Conservation (phyloP, 2,113 vertebrate species). For the Lynx canadensis region DNA sequence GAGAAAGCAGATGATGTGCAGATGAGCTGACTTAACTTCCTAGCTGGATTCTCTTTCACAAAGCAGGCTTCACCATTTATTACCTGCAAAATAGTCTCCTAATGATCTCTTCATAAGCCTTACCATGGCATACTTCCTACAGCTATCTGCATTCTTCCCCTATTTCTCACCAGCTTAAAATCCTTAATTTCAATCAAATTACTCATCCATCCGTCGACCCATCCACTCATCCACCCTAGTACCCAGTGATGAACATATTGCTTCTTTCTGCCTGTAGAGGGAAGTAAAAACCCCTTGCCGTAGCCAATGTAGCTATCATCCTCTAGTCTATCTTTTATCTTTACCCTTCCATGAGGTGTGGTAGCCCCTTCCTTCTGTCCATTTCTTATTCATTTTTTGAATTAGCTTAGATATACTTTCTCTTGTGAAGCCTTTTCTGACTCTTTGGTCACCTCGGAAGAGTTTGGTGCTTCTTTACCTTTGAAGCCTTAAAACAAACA, state of each 20-base stretch:
- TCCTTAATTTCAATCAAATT: background rate
- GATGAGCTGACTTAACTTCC: background rate
- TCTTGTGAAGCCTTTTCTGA: background rate
- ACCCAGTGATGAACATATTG: background rate
- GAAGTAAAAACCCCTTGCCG: background rate
- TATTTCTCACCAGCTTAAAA: slow-evolving; percentile 14
- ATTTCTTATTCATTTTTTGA: background rate
- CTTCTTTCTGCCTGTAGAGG: background rate
- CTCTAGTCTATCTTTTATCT: background rate
- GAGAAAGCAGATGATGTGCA: background rate
- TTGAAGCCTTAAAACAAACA: background rate
- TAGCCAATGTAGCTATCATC: background rate
- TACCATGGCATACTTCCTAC: background rate
- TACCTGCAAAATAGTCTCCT: background rate
- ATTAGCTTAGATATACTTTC: background rate
- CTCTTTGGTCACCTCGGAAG: background rate
- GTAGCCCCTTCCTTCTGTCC: background rate
- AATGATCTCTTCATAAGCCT: background rate
- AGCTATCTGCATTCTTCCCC: background rate
- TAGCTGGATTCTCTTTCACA: background rate
- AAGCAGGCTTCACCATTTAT: background rate
- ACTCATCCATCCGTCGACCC: background rate
- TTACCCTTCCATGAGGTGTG: background rate
- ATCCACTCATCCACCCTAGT: background rate
- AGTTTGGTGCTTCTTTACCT: background rate